Evolutionary conservation across 2,888 invertebrate genomes (phyloP), one percentile per base, ranked within the genome.

Genomic region (Acrobasis consociella): DNA sequence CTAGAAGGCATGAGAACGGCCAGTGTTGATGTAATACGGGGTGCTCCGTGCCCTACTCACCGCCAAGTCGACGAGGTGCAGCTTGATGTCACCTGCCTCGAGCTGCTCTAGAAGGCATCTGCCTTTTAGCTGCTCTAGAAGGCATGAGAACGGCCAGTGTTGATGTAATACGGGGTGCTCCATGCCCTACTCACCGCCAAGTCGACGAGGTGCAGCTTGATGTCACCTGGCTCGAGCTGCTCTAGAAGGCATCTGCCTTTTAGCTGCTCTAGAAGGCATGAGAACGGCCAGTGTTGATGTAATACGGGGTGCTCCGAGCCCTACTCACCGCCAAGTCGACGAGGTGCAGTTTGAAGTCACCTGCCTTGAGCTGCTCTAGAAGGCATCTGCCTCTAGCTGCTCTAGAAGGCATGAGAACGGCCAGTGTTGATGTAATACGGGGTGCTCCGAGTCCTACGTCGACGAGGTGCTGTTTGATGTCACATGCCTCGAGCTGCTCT

Each of bases 1-100:
- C n/a, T n/a, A n/a, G n/a, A 22, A 22, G 22, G 22, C n/a, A n/a
- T n/a, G n/a, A 22, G 22, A 22, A 22, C 22, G 22, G 22, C 3
- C 22, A 22, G 22, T 22, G 22, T 22, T 22, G 2, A 22, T 22
- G 22, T 22, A 22, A 22, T 22, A 22, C 22, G 22, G 22, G 1
- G 22, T 22, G 22, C 22, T 1, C 3, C 22, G 22, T 22, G 22
- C 22, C 22, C 22, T 53, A 58, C 95, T 93, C 88, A 97, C 97
- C 66, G 99, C 99, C 80, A 99, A 94, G 91, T 99, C 99, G 0
- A 99, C 99, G 59, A 99, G 94, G 11, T 42, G 42, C 42, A 42
- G 5, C 2, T 11, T 42, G 11, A 42, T 42, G 2, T 42, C 11
- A 42, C 0, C 9, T 9, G 10, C 42, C 3, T 9, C 42, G 8